A percentile compares a stretch with the other conserved stretches of the same genome.
Conservation (phyloP, 2,113 vertebrate species). For the Lasiurus borealis region DNA sequence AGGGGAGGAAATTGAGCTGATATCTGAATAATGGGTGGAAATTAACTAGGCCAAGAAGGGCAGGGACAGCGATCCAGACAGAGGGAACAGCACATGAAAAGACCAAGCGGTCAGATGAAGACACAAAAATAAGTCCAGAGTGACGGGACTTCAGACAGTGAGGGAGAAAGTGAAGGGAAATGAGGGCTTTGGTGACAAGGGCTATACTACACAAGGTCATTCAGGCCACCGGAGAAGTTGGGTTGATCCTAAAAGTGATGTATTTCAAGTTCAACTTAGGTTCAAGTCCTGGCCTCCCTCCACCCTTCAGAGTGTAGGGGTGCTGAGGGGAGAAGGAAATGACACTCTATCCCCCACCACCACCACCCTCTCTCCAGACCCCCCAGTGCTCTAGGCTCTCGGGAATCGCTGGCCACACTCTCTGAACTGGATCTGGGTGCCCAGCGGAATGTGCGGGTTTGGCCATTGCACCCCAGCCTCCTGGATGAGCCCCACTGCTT, state of each 20-base stretch:
- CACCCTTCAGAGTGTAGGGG: neutral
- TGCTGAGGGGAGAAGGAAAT: neutral
- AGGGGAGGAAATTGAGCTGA: neutral
- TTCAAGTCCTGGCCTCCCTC: neutral
- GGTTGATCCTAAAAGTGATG: neutral
- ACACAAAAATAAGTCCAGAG: neutral
- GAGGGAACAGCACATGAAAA: neutral
- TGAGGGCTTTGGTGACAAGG: neutral
- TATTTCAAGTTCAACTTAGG: neutral
- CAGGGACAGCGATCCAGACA: neutral
- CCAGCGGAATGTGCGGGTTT: conserved; percentile 89
- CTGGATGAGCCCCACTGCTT: conserved; percentile 95
- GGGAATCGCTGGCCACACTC: conserved; percentile 89
- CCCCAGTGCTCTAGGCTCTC: conserved; percentile 85
- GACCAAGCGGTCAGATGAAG: neutral
- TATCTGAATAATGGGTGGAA: neutral
- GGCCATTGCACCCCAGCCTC: conserved; percentile 95
- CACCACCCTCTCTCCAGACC: neutral
- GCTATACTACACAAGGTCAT: neutral
- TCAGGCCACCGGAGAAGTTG: neutral
- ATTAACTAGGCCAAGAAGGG: neutral
- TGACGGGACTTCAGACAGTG: neutral
- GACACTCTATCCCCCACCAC: neutral
- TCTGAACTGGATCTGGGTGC: conserved; percentile 91
- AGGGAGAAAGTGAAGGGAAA: neutral